Conservation (phyloP, 2,888 invertebrate genomes). For the Melitaea athalia region DNA sequence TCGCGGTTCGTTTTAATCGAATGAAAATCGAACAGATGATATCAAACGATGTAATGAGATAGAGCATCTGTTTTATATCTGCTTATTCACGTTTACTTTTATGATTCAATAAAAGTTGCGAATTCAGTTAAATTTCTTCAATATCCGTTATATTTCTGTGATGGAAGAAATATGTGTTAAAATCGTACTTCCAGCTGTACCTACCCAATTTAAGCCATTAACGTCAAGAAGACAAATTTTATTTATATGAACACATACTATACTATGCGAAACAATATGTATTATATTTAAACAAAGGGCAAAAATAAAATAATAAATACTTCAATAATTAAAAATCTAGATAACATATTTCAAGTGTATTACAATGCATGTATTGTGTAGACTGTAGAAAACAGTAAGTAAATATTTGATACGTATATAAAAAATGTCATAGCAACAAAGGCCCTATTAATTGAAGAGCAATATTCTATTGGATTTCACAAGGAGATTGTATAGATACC, state of each 20-base stretch:
- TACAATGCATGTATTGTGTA: no score
- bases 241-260: not conserved
- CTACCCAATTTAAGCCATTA: constrained; percentile 15
- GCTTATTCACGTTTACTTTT: constrained; percentile 19
- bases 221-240: not conserved
- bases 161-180: constrained; percentile 16
- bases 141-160: constrained; percentile 22
- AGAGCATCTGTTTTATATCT: constrained; percentile 16
- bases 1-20: constrained; percentile 7
- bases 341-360: no score
- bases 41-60: not conserved
- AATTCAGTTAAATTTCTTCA: constrained; percentile 20
- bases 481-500: not conserved
- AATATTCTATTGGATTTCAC: not conserved
- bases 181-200: constrained; percentile 15
- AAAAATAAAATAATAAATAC: no score
- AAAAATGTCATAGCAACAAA: not conserved
- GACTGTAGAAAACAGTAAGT: no score
- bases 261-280: no score
- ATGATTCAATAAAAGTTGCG: constrained; percentile 20
- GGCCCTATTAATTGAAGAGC: not conserved
- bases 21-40: constrained; percentile 21
- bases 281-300: no score
- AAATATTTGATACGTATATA: no score
- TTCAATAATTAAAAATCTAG: no score